Conservation (phyloP, 1,140 invertebrate species). For the Conus ventricosus region DNA sequence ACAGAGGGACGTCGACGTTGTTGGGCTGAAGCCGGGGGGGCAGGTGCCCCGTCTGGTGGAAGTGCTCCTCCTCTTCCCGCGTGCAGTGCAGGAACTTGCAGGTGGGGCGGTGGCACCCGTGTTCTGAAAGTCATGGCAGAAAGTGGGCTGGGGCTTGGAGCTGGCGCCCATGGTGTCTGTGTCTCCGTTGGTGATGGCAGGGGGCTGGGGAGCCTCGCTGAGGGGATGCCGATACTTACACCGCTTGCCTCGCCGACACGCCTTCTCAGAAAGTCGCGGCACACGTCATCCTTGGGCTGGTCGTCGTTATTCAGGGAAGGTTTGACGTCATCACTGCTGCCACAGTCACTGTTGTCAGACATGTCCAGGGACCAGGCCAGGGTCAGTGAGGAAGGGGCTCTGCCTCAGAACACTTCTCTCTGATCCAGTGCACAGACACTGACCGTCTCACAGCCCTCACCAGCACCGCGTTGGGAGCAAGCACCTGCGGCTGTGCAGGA, state of each 20-base stretch:
- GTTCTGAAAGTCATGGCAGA: conserved; percentile 91
- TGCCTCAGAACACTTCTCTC: not conserved
- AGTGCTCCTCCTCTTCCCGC: conserved; percentile 85
- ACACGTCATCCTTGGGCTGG: conserved; percentile 73
- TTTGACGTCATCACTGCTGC: conserved; percentile 60
- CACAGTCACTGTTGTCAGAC: conserved; percentile 71
- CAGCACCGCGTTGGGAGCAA: no score
- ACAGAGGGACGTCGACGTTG: conserved; percentile 78
- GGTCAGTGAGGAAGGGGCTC: not conserved
- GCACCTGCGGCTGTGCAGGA: no score
- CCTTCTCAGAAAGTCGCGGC: conserved; percentile 80
- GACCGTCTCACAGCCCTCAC: not conserved
- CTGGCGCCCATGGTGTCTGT: conserved; percentile 46
- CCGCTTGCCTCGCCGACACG: conserved; percentile 85
- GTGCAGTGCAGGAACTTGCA: conserved; percentile 88
- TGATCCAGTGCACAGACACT: no score
- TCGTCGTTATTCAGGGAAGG: conserved; percentile 26
- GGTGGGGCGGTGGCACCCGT: conserved; percentile 76
- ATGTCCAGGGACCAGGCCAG: conserved; percentile 43
- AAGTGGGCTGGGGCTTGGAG: conserved; percentile 78
- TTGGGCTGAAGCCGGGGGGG: conserved; percentile 68
- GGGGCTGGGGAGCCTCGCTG: conserved; percentile 18
- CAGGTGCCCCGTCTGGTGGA: conserved; percentile 75
- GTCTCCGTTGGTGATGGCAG: not conserved
- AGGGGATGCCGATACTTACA: conserved; percentile 80